Evolutionary conservation across 2,888 invertebrate genomes (phyloP).

Genomic region (Flabesymbios commensalis): DNA sequence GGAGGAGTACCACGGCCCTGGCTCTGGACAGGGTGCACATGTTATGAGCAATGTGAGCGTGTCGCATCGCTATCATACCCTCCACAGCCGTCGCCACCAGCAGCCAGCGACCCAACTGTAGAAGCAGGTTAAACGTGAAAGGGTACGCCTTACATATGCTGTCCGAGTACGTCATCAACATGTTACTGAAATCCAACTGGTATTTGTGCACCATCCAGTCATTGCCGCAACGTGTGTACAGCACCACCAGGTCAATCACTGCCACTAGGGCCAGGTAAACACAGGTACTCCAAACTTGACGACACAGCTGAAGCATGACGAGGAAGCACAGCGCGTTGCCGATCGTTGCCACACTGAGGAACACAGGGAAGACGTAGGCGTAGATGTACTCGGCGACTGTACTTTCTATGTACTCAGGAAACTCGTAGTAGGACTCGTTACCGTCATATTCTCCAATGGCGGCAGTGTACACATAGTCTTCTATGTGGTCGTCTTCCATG

Average conservation of each 20-base stretch:
- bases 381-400: conserved; percentile 30
- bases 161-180: conserved; percentile 46
- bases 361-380: conserved; percentile 41
- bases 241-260: conserved; percentile 46
- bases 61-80: conserved; percentile 42
- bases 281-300: conserved; percentile 50
- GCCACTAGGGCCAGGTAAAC: conserved; percentile 48
- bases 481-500: too few relatives aligned
- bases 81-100: conserved; percentile 50
- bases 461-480: too few relatives aligned
- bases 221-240: conserved; percentile 53
- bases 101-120: conserved; percentile 52
- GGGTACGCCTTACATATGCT: conserved; percentile 55
- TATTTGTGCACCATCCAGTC: conserved; percentile 42
- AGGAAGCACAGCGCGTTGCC: conserved; percentile 41
- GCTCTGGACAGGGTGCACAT: conserved; percentile 51
- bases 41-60: conserved; percentile 31
- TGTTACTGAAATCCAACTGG: conserved; percentile 20
- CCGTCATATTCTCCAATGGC: too few relatives aligned
- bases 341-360: conserved; percentile 47
- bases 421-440: too few relatives aligned
- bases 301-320: conserved; percentile 42
- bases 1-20: conserved; percentile 48
- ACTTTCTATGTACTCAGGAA: too few relatives aligned
- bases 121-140: conserved; percentile 47